Conservation (phyloP, 2,888 invertebrate genomes). For the Pheosia gnoma region DNA sequence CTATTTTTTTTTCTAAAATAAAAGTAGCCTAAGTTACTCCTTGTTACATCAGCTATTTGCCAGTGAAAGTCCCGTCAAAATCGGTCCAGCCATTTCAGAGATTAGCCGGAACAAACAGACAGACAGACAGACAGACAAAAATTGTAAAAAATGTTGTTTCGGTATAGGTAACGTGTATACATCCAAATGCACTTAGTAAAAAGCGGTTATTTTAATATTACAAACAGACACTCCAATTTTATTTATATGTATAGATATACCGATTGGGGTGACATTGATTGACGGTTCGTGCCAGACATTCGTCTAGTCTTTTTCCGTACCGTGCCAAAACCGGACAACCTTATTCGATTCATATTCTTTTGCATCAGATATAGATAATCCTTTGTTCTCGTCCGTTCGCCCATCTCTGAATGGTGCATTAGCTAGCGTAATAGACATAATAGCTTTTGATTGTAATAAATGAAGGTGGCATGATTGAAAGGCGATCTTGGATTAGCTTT, state of each 20-base stretch:
- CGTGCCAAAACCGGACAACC: slow-evolving; percentile 5
- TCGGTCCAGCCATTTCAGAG: no score
- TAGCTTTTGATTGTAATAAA: slow-evolving; percentile 36
- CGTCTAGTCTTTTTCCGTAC: slow-evolving; percentile 1
- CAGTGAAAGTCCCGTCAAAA: no score
- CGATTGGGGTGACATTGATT: slow-evolving; percentile 7
- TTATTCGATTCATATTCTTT: slow-evolving; percentile 9
- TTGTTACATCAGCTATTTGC: no score
- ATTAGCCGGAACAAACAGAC: no score
- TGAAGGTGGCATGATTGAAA: slow-evolving; percentile 17
- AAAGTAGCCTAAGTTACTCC: no score
- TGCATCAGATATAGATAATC: slow-evolving; percentile 31
- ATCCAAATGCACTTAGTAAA: no score
- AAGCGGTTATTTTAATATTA: no score
- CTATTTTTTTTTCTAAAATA: no score
- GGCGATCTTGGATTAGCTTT: neutral
- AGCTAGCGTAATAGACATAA: slow-evolving; percentile 28
- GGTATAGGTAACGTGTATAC: no score
- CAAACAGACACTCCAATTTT: no score
- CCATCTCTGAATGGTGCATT: slow-evolving; percentile 17
- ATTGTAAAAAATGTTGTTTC: no score
- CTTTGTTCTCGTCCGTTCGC: slow-evolving; percentile 37
- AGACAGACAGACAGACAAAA: no score
- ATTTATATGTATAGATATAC: neutral
- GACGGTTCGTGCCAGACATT: slow-evolving; percentile 1